Percentiles rank a stretch among this genome's conserved stretches.
These are phyloP conservation scores for Yoshiicerus persimilis DNA, from an alignment of 1,140 invertebrate genomes.

Conservation along the genomic window DNA sequence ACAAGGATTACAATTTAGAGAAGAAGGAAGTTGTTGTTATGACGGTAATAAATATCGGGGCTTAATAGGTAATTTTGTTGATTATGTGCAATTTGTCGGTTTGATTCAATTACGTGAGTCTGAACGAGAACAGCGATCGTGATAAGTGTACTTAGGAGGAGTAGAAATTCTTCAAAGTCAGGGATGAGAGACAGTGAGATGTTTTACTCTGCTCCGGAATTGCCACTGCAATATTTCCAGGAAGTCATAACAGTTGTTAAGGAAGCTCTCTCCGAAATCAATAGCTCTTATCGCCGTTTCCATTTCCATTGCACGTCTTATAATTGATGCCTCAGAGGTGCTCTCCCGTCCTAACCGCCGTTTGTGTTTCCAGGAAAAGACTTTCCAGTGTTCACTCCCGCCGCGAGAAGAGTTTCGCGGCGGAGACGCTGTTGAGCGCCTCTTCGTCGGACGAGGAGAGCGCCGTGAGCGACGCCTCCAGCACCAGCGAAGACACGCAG, in stretches of 20 bases:
- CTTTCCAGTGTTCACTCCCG: conserved; percentile 29
- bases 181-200: not conserved
- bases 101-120: not conserved
- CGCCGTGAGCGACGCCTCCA: not conserved
- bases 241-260: no score
- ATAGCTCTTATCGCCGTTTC: conserved; percentile 30
- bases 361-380: conserved; percentile 30
- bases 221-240: no score
- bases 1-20: no score
- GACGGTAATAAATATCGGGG: not conserved
- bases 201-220: no score
- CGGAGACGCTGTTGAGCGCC: conserved; percentile 25
- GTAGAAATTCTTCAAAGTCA: not conserved
- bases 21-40: not conserved
- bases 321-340: conserved; percentile 19
- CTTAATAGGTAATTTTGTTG: not conserved
- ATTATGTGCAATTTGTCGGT: not conserved
- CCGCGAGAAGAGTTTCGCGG: conserved; percentile 25
- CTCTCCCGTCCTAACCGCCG: not conserved
- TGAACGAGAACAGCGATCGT: not conserved
- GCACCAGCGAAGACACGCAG: not conserved
- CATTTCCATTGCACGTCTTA: not conserved
- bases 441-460: conserved; percentile 31
- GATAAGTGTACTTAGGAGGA: not conserved
- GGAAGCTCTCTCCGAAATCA: not conserved